A percentile compares a stretch with the other conserved stretches of the same genome.
Conservation (phyloP, 2,888 invertebrate genomes). For the Machimus rusticus region DNA sequence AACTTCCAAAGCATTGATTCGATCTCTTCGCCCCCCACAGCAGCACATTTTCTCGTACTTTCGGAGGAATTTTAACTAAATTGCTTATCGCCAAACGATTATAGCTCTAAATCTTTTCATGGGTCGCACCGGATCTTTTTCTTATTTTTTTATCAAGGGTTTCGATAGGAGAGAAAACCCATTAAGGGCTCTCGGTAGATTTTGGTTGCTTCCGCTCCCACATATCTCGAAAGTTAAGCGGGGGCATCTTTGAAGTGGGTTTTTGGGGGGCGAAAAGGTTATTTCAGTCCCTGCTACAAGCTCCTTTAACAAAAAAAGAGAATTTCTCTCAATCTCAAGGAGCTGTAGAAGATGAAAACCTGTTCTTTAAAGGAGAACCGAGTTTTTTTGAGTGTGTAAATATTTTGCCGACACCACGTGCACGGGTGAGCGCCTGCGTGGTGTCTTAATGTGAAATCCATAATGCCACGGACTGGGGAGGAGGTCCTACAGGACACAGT, state of each 20-base stretch:
- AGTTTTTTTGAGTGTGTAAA: slow-evolving; percentile 43
- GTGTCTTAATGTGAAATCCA: slow-evolving; percentile 47
- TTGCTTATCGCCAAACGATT: slow-evolving; percentile 5
- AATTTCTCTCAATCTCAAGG: background rate
- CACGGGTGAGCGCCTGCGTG: slow-evolving; percentile 42
- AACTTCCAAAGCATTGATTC: background rate
- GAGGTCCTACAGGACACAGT: background rate
- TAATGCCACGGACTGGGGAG: slow-evolving; percentile 32
- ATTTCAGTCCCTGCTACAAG: background rate
- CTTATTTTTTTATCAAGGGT: background rate
- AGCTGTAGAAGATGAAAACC: background rate
- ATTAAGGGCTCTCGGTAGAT: background rate
- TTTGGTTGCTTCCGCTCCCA: background rate
- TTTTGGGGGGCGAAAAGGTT: background rate
- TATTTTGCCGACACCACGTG: slow-evolving; percentile 49
- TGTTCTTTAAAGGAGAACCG: background rate
- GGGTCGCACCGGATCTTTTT: background rate
- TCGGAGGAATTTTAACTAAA: background rate
- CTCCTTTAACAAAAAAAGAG: background rate
- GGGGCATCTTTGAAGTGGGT: background rate
- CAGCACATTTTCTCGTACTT: background rate
- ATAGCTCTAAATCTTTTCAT: slow-evolving; percentile 1
- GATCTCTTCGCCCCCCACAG: background rate
- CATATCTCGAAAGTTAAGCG: background rate
- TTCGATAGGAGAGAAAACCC: slow-evolving; percentile 7